Base-by-base conservation (phyloP, 2,113 vertebrate species). In the Halichoerus grypus region DNA sequence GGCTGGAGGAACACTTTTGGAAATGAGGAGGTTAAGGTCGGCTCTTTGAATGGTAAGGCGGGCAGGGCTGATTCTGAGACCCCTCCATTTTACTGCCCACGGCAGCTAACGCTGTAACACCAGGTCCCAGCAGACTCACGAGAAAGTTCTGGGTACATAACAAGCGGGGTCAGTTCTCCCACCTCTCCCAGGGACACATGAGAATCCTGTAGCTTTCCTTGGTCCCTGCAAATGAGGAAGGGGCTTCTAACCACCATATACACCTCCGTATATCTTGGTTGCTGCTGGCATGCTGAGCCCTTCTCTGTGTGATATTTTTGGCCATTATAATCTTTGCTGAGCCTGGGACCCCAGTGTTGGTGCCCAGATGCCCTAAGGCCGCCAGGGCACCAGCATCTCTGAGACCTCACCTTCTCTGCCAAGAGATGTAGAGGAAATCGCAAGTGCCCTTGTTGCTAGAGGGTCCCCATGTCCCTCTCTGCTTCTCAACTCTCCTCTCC, bases 221-320 rank as follows among this genome's bases (percentile, higher is more conserved):
- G 33, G 19, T 81, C 36, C 76, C 51, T 55, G 39, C 5, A 49
- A 21, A 57, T 53, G 36, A 49, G 4, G 16, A n/a, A 39, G 63
- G 55, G 10, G 10, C 18, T 31, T n/a, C 9, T 6, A 31, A 33
- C 39, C 2, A 12, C 26, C 21, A 0, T n/a, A n/a, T 31, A 63
- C 6, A 63, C 12, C 5, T 63, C 61, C 12, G 5, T 26, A 24
- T 63, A 14, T 63, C 26, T 63, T 31, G 31, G 14, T 67, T 16
- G 14, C 65, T 18, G 2, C 65, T 8, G 63, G 9, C 9, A 8
- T 67, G 65, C 24, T 9, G 18, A 31, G 57, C 46, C 57, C 24
- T 59, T 55, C 31, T 57, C 4, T 36, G 24, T 28, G 7, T 55
- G 22, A 74, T 55, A 15, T 46, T 22, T 53, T 53, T 31, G 46